A percentile compares a stretch with the other conserved stretches of the same genome.
Conservation (phyloP, 2,113 vertebrate genomes). For the Pampusana beccarii region DNA sequence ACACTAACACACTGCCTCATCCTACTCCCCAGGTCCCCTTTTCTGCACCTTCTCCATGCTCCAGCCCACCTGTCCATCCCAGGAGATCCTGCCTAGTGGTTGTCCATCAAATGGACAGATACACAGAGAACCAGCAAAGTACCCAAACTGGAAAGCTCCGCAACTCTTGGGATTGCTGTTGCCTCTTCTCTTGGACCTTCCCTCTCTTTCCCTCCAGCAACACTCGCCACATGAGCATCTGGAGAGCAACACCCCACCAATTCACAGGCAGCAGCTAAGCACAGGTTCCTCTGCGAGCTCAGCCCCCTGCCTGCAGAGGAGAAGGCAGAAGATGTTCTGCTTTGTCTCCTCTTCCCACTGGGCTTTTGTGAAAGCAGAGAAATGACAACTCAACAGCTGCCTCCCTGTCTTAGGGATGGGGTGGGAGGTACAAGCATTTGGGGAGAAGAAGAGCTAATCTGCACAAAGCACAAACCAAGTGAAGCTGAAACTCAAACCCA, state of each 20-base stretch:
- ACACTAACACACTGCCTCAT: not conserved
- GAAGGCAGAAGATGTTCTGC: constrained; percentile 9
- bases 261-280: not conserved
- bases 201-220: not conserved
- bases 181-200: not conserved
- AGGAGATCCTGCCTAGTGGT: not conserved
- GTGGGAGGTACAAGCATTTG: not conserved
- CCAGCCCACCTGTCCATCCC: not conserved
- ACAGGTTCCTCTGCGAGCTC: not conserved
- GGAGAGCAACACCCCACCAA: not conserved
- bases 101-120: not conserved
- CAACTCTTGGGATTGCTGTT: not conserved
- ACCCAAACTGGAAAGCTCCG: not conserved
- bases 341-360: constrained; percentile 29
- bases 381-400: constrained; percentile 20
- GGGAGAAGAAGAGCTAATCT: not conserved
- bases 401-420: not conserved
- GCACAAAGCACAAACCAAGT: not conserved
- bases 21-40: not conserved
- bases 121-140: not conserved
- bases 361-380: not conserved
- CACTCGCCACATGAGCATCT: accelerated
- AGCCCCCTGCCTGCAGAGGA: not conserved
- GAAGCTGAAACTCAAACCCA: not conserved
- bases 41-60: accelerated